phyloP scores from a whole-genome alignment of 2,888 invertebrate genomes.

The Julus scanicus region DNA sequence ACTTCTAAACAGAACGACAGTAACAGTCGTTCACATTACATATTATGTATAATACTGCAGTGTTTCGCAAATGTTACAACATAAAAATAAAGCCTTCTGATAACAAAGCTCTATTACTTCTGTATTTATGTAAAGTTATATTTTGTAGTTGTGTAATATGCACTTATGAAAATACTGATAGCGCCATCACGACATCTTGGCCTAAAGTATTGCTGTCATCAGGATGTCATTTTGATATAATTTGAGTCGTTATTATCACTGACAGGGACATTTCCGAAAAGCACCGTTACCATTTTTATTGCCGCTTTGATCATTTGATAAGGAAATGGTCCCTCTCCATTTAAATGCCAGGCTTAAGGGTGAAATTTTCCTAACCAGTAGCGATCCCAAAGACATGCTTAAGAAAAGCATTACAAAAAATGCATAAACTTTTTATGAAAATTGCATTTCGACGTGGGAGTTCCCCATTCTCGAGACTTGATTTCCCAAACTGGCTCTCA shows the following conservation, averaged over 20 bases:
- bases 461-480: not conserved
- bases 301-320: not conserved
- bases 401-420: not conserved
- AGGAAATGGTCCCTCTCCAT: not conserved
- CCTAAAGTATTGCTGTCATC: too few relatives aligned
- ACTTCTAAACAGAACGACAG: too few relatives aligned
- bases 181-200: too few relatives aligned
- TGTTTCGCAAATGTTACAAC: too few relatives aligned
- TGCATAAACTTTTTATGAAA: constrained; percentile 10
- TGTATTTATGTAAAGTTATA: too few relatives aligned
- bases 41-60: too few relatives aligned
- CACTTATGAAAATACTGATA: too few relatives aligned
- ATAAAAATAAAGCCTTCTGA: too few relatives aligned
- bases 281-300: not conserved
- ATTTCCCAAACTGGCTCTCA: constrained; percentile 45
- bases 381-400: not conserved
- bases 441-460: not conserved
- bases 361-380: not conserved
- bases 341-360: not conserved
- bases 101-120: too few relatives aligned
- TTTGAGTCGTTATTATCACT: not conserved
- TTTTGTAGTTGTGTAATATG: too few relatives aligned
- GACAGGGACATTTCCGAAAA: not conserved
- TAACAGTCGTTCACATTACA: too few relatives aligned
- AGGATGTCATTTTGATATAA: not conserved